These are phyloP conservation scores for Elegia similella DNA, from an alignment of 2,888 invertebrate genomes.

Conservation along the genomic window DNA sequence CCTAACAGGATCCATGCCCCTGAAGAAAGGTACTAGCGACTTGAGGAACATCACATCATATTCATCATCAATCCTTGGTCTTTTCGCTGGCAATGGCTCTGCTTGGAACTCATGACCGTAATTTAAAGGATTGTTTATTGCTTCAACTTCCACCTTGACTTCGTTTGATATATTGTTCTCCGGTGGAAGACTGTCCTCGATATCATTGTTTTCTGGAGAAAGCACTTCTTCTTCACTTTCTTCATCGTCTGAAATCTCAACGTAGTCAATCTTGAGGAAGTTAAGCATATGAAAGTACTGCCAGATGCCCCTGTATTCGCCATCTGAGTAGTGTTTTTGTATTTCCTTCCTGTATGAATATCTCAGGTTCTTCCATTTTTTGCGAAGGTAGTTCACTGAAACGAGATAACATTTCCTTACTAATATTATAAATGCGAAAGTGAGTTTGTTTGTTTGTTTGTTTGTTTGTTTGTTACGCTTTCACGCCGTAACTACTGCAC, in stretches of 20 bases:
- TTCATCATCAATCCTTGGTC: constrained; percentile 31
- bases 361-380: not conserved
- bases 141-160: not conserved
- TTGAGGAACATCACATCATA: constrained; percentile 56
- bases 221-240: not conserved
- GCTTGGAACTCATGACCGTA: not conserved
- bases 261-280: not conserved
- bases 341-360: not conserved
- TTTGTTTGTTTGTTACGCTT: no score
- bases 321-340: not conserved
- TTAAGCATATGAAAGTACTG: not conserved
- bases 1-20: constrained; percentile 46
- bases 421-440: no score
- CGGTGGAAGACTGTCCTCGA: not conserved
- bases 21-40: constrained; percentile 53
- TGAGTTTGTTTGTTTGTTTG: no score
- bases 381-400: not conserved
- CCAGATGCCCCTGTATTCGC: not conserved
- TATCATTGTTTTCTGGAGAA: not conserved
- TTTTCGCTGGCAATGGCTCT: not conserved
- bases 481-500: no score
- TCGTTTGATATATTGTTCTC: not conserved
- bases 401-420: not conserved
- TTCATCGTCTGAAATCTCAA: not conserved
- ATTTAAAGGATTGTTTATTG: not conserved